Evolutionary conservation across 2,113 vertebrate genomes (phyloP), one percentile per base, ranked within the genome.

Genomic region (Himantopus leucocephalus): DNA sequence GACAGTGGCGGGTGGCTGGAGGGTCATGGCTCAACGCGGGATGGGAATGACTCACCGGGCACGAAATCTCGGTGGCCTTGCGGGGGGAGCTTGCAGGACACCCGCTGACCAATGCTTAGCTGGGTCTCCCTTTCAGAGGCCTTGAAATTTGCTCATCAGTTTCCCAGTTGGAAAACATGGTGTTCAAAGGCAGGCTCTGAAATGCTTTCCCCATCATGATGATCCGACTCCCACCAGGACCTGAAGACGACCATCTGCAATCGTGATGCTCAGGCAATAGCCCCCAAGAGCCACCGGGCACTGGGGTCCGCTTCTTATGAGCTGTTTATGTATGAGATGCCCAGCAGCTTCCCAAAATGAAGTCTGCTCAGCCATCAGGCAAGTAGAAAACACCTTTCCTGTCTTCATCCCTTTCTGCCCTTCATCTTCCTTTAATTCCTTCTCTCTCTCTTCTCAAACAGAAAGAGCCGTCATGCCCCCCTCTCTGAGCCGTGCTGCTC

Each of bases 271-370:
- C 6, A 35, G 75, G 35, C 8, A 20, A 32, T 4, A 71, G 34
- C 11, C 14, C 19, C 41, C 41, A 27, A 4, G 48, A 81, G 67
- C 34, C 45, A 14, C 2, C 0, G 0, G 50, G 37, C 32, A 30
- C 20, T 1, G 1, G 12, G 12, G n/a, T 8, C 45, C 2, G 5
- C 32, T 22, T 37, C 43, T 41, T 39, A 14, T 3, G 35, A 30
- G 8, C n/a, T 83, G 23, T 10, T 60, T 37, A 1, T 39, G 2
- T 63, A 23, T 5, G 67, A 76, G 39, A 48, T 50, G 35, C 13
- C 47, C 39, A 3, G 8, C 37, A 67, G 47, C 24, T 8, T 67
- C 76, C 47, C 67, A 37, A 59, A 81, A n/a, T 17, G 14, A 60
- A 12, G 30, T 18, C 60, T 1, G 1, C 32, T 43, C 55, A 22